Conservation (phyloP, 1,140 invertebrate species). For the Pogonomyrmex barbatus region DNA sequence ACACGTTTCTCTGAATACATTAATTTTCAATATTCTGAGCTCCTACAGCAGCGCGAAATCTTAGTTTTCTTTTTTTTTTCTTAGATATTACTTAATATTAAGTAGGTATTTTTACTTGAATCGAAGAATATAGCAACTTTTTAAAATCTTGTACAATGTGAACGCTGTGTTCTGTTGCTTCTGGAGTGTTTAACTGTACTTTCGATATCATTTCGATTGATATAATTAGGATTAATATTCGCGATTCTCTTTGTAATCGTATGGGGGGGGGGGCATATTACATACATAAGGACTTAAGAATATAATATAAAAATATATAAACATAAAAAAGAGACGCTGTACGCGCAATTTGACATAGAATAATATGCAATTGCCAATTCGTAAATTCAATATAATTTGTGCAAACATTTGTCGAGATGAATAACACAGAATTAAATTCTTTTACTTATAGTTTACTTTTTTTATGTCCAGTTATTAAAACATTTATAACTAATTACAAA, state of each 20-base stretch:
- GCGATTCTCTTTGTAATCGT: slow-evolving; percentile 61
- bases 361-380: slow-evolving; percentile 33
- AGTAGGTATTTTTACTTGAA: slow-evolving; percentile 75
- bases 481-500: slow-evolving; percentile 4
- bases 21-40: slow-evolving; percentile 66
- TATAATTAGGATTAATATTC: slow-evolving; percentile 53
- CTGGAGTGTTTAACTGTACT: slow-evolving; percentile 75
- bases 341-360: slow-evolving; percentile 73
- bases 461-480: not conserved
- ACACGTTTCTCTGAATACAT: slow-evolving; percentile 46
- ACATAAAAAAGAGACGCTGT: slow-evolving; percentile 70
- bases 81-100: slow-evolving; percentile 76
- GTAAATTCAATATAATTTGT: slow-evolving; percentile 12
- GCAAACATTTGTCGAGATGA: not conserved
- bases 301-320: slow-evolving; percentile 55
- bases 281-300: slow-evolving; percentile 53
- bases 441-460: not conserved
- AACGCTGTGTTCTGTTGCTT: slow-evolving; percentile 74
- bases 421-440: not conserved
- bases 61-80: slow-evolving; percentile 52
- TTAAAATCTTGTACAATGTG: slow-evolving; percentile 73
- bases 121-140: slow-evolving; percentile 70
- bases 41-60: slow-evolving; percentile 65
- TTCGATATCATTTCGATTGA: slow-evolving; percentile 76
- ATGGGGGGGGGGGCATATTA: slow-evolving; percentile 35